Evolutionary conservation across 1,140 invertebrate genomes (phyloP), one percentile per base, ranked within the genome.

Genomic region (Heliothis subflexa): DNA sequence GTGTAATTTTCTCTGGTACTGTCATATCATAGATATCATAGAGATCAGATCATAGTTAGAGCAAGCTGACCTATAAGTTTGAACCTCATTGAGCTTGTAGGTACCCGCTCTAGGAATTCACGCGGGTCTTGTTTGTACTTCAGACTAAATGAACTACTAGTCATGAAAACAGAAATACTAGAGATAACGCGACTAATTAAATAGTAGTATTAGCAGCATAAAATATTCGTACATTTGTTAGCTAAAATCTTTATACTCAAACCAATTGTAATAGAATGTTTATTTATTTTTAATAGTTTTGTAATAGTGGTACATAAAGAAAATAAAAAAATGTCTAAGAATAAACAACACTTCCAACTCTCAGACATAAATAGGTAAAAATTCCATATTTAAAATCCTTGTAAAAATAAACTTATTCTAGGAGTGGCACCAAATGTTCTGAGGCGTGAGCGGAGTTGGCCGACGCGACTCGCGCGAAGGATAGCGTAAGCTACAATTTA

Each of bases 401-500:
- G 47, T 45, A 64, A 47, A 64, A 64, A 47, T 45, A 47, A 47
- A 47, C 61, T 64, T 64, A 47, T 64, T 64, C 61, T 64, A 16
- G 3, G 61, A 47, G 61, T 50, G 66, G 59, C 74, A 77, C 72
- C 79, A 80, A 87, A 83, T 80, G 81, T 82, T 82, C 70, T 74
- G 81, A 79, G 75, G 79, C 81, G 81, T 66, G 62, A 76, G 74
- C 47, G 49, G 28, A 77, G 74, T 47, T 47, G 40, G 57, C 28
- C 74, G 61, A 16, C 16, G 59, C 28, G 16, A 66, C 59, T 81
- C 80, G 77, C 78, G 78, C 85, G 70, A 81, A 78, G 81, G 83
- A 84, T 83, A 78, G 61, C 80, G 81, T 83, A 83, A 84, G 81
- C 81, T 85, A 85, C 79, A 85, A 88, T 88, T 86, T 88, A 88